Percentiles rank a stretch among this genome's conserved stretches.
Conservation (phyloP, 2,113 vertebrate genomes). For the Phaethon lepturus region DNA sequence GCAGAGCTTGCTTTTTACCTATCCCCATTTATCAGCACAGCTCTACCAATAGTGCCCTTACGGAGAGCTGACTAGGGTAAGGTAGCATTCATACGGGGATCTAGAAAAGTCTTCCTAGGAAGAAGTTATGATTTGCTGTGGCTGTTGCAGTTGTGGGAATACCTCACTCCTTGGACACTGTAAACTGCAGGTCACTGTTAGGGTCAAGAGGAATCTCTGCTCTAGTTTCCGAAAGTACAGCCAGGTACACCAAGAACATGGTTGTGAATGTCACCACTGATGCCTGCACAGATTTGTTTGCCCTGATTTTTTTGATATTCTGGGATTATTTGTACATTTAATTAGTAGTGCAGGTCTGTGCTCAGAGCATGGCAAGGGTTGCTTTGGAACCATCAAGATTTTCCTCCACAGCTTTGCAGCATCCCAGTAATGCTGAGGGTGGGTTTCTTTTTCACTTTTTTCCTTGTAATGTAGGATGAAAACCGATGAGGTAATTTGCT, state of each 20-base stretch:
- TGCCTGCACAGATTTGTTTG: neutral
- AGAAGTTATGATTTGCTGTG: neutral
- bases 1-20: neutral
- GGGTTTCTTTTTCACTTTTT: constrained; percentile 10
- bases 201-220: neutral
- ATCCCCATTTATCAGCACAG: neutral
- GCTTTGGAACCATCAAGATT: neutral
- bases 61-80: neutral
- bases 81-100: neutral
- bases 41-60: neutral
- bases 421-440: neutral
- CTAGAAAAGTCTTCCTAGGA: neutral
- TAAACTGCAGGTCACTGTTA: neutral
- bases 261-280: neutral
- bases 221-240: neutral
- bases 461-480: constrained; percentile 32
- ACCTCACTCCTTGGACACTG: neutral
- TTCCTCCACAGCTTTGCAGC: neutral
- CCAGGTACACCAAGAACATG: rapidly evolving
- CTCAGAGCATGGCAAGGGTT: neutral
- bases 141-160: neutral
- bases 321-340: neutral
- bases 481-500: constrained; percentile 39
- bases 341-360: neutral
- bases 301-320: neutral